Conservation (phyloP, 2,797 vertebrate genomes). For the Erpetoichthys calabaricus region DNA sequence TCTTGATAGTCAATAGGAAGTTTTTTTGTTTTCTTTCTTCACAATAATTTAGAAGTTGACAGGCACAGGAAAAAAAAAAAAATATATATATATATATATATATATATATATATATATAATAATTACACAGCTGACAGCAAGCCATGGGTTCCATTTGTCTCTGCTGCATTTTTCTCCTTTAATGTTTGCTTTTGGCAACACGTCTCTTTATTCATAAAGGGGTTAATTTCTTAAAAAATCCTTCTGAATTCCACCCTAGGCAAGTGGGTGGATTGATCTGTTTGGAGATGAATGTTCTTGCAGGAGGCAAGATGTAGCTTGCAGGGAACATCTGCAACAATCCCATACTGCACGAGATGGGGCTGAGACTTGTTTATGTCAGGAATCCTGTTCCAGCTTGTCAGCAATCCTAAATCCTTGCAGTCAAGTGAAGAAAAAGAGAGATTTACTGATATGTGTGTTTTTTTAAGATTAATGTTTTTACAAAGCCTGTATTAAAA, state of each 20-base stretch:
- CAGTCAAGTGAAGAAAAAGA: slow-evolving; percentile 21
- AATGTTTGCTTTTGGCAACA: slow-evolving; percentile 6
- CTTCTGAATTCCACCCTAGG: slow-evolving; percentile 66
- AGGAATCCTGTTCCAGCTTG: slow-evolving; percentile 74
- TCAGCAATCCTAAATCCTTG: slow-evolving; percentile 43
- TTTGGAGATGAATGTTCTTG: slow-evolving; percentile 85
- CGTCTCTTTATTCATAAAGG: slow-evolving; percentile 42
- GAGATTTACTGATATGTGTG: slow-evolving; percentile 38
- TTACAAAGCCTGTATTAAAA: slow-evolving; percentile 29
- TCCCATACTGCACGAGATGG: slow-evolving; percentile 78
- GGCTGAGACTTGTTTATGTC: slow-evolving; percentile 94
- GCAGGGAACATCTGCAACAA: slow-evolving; percentile 90
- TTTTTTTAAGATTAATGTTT: slow-evolving; percentile 32
- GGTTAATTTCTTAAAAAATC: slow-evolving; percentile 43
- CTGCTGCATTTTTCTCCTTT: too few species aligned
- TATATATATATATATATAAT: too few species aligned
- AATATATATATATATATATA: too few species aligned
- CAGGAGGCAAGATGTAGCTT: slow-evolving; percentile 85
- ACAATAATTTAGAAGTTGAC: too few species aligned
- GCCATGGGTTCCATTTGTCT: too few species aligned
- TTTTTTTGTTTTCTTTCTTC: too few species aligned
- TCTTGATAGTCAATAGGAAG: too few species aligned
- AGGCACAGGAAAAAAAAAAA: too few species aligned
- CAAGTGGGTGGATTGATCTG: slow-evolving; percentile 61
- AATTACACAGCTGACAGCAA: too few species aligned